These are phyloP conservation scores for Propithecus deckenii DNA, from an alignment of 2,797 vertebrate genomes.

Conservation along the genomic window DNA sequence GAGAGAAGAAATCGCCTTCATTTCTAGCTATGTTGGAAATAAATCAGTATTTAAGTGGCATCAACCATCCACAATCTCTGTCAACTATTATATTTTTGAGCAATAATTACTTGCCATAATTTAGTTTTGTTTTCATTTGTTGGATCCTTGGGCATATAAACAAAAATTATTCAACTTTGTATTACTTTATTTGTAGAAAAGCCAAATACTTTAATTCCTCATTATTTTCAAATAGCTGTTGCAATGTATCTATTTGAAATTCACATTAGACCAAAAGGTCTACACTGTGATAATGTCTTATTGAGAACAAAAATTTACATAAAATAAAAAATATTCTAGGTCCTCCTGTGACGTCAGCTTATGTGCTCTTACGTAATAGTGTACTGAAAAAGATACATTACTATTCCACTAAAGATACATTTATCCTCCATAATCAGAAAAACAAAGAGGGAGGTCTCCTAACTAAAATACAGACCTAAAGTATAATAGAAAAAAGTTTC, in stretches of 20 bases:
- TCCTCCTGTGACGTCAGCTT: neutral
- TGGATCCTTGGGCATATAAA: constrained; percentile 65
- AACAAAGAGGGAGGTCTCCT: neutral
- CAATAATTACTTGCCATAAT: constrained; percentile 54
- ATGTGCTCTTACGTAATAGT: neutral
- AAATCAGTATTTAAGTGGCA: constrained; percentile 77
- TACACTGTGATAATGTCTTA: neutral
- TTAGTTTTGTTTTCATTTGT: constrained; percentile 64
- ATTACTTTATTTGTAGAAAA: constrained; percentile 63
- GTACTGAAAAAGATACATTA: neutral
- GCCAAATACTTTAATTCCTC: neutral
- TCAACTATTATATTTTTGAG: constrained; percentile 67
- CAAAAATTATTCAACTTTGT: constrained; percentile 73
- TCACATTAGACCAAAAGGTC: constrained; percentile 41
- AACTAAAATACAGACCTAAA: neutral
- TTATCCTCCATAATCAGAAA: neutral
- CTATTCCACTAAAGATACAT: neutral
- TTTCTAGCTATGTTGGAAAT: constrained; percentile 68
- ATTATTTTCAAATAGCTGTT: constrained; percentile 47
- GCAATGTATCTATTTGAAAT: constrained; percentile 30
- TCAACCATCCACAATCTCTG: constrained; percentile 70
- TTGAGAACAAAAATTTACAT: neutral
- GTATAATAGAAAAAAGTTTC: neutral
- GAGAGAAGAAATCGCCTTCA: constrained; percentile 61
- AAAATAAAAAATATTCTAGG: constrained; percentile 23